phyloP scores from a whole-genome alignment of 2,888 invertebrate genomes.

The Ametastegia equiseti region DNA sequence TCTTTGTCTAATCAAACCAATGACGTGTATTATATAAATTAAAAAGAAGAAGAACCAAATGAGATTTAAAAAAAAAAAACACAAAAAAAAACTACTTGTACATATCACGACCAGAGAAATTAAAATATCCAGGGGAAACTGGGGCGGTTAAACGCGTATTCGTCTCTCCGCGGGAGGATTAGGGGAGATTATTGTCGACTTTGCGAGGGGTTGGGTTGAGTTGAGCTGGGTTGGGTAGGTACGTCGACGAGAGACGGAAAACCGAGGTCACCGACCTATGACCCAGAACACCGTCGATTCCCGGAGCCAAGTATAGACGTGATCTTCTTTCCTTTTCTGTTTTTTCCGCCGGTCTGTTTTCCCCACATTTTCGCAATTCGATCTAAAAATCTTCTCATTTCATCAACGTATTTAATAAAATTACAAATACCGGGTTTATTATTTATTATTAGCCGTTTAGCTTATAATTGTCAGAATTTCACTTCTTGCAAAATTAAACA shows the following conservation, averaged over 20 bases:
- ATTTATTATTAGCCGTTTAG: too few relatives aligned
- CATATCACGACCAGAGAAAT: too few relatives aligned
- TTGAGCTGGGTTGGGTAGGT: slow-evolving; percentile 50
- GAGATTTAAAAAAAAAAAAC: too few relatives aligned
- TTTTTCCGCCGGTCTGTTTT: background rate
- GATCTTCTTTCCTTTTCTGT: slow-evolving; percentile 49
- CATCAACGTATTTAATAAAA: too few relatives aligned
- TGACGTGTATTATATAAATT: too few relatives aligned
- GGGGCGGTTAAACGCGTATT: slow-evolving; percentile 3
- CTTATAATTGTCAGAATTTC: too few relatives aligned
- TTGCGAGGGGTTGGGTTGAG: background rate
- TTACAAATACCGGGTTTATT: too few relatives aligned
- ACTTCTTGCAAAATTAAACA: too few relatives aligned
- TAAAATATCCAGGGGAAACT: background rate
- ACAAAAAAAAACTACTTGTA: too few relatives aligned
- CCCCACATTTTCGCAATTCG: background rate
- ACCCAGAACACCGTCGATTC: slow-evolving; percentile 63
- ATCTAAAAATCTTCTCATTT: background rate
- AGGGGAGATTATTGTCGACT: slow-evolving; percentile 20
- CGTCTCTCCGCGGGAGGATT: background rate
- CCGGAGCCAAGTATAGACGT: background rate
- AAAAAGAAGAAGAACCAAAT: too few relatives aligned
- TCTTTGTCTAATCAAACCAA: too few relatives aligned
- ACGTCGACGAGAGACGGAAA: slow-evolving; percentile 52
- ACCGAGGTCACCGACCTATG: slow-evolving; percentile 71